Conservation (phyloP, 2,888 invertebrate species). For the Sipunculus nudus region DNA sequence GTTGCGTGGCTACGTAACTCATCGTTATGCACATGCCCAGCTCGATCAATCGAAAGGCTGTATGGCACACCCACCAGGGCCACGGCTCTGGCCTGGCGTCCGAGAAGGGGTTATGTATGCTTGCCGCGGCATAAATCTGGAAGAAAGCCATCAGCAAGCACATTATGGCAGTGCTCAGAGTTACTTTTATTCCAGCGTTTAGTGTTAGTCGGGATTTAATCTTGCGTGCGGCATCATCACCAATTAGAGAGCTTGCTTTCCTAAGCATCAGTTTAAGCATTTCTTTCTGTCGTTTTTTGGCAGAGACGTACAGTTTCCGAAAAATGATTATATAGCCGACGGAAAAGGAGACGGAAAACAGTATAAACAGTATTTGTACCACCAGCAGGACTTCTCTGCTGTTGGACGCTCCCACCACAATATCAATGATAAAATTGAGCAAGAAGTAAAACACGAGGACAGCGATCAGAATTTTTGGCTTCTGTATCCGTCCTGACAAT, state of each 20-base stretch:
- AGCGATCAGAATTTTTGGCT: conserved; percentile 80
- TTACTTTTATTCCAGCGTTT: conserved; percentile 88
- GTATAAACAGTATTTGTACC: conserved; percentile 81
- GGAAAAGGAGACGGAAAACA: conserved; percentile 84
- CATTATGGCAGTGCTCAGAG: conserved; percentile 84
- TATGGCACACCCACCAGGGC: conserved; percentile 92
- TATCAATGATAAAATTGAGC: conserved; percentile 83
- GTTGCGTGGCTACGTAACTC: conserved; percentile 85
- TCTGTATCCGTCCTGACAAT: conserved; percentile 71
- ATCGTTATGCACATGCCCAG: conserved; percentile 84
- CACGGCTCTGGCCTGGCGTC: conserved; percentile 71
- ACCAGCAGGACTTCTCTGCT: conserved; percentile 54
- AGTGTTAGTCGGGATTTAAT: conserved; percentile 70
- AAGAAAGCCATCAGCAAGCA: conserved; percentile 84
- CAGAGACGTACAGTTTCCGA: conserved; percentile 54
- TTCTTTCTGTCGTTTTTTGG: conserved; percentile 58
- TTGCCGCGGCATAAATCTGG: conserved; percentile 83
- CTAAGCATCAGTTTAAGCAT: conserved; percentile 46
- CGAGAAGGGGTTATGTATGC: conserved; percentile 69
- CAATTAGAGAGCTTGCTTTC: conserved; percentile 54
- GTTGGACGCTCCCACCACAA: conserved; percentile 66
- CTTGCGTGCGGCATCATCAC: conserved; percentile 29
- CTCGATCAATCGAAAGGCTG: conserved; percentile 84
- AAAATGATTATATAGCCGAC: conserved; percentile 76
- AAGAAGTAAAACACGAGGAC: conserved; percentile 82